Conservation (phyloP, 2,888 invertebrate genomes). For the Oscheius sp. region DNA sequence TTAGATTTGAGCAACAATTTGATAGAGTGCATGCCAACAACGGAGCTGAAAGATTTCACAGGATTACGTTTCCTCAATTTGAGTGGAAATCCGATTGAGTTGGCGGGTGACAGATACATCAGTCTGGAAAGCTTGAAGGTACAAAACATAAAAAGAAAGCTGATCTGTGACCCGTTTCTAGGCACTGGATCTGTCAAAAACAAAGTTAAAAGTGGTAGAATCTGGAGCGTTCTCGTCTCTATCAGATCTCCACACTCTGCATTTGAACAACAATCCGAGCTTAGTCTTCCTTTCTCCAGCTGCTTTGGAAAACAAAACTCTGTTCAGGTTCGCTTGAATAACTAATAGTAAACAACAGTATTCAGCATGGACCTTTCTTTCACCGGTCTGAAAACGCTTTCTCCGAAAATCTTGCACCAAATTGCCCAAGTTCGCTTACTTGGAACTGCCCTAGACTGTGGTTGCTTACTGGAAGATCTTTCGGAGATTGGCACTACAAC, state of each 20-base stretch:
- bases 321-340: constrained; percentile 9
- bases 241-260: constrained; percentile 43
- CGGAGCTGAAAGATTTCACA: constrained; percentile 42
- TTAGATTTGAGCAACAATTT: constrained; percentile 43
- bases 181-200: constrained; percentile 40
- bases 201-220: constrained; percentile 42
- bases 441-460: constrained; percentile 43
- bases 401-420: constrained; percentile 25
- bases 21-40: constrained; percentile 39
- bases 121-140: constrained; percentile 43
- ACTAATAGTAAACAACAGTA: background rate
- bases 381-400: constrained; percentile 29
- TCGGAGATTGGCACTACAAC: constrained; percentile 41
- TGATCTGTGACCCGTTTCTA: background rate
- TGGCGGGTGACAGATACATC: constrained; percentile 37
- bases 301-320: constrained; percentile 42
- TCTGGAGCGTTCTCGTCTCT: constrained; percentile 45
- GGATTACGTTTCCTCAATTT: constrained; percentile 42
- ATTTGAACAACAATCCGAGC: constrained; percentile 42
- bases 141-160: background rate
- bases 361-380: constrained; percentile 24
- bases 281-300: constrained; percentile 42
- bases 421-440: constrained; percentile 24
- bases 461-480: constrained; percentile 40
- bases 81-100: constrained; percentile 43